phyloP scores from a whole-genome alignment of 2,888 invertebrate species.

The Plutella xylostella region DNA sequence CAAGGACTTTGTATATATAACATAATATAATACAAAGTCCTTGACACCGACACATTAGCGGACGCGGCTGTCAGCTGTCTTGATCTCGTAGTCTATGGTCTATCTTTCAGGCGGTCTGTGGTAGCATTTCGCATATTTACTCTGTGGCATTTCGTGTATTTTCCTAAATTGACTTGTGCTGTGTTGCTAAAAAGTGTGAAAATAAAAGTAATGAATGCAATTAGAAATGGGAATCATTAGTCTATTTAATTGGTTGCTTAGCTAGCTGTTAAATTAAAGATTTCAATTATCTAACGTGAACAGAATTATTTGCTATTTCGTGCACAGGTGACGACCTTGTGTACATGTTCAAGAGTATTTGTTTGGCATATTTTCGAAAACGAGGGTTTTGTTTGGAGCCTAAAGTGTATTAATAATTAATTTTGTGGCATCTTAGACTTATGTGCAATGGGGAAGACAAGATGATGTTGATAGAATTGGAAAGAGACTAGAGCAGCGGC shows the following conservation, averaged over 20 bases:
- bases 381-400: background rate
- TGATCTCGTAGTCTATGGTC: too few species aligned
- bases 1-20: too few species aligned
- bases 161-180: slow-evolving; percentile 51
- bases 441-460: background rate
- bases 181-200: too few species aligned
- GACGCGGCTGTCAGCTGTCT: too few species aligned
- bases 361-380: slow-evolving; percentile 28
- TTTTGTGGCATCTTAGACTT: too few species aligned
- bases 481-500: slow-evolving; percentile 27
- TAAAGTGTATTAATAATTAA: background rate
- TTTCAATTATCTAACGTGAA: background rate
- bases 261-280: too few species aligned
- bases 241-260: slow-evolving; percentile 10
- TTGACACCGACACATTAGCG: too few species aligned
- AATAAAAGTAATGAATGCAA: slow-evolving; percentile 16
- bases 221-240: slow-evolving; percentile 9
- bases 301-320: slow-evolving; percentile 17
- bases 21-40: too few species aligned
- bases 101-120: too few species aligned
- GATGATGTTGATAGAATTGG: slow-evolving; percentile 29
- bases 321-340: slow-evolving; percentile 43
- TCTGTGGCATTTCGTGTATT: too few species aligned
- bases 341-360: slow-evolving; percentile 39
- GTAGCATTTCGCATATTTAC: too few species aligned